Conservation (phyloP, 1,140 invertebrate species). For the Drusus annulatus region DNA sequence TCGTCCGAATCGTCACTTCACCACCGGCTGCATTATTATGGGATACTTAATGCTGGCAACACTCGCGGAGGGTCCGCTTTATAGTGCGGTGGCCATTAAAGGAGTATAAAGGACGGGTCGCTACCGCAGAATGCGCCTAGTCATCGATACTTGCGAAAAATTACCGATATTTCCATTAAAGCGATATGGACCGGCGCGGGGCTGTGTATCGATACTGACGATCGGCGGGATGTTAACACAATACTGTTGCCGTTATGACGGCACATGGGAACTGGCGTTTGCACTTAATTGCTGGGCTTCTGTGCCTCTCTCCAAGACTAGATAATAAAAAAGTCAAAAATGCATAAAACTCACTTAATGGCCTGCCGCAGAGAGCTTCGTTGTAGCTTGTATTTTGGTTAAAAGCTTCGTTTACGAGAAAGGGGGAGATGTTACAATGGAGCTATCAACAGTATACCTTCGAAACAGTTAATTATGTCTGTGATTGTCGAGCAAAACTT, state of each 20-base stretch:
- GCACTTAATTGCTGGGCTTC: too few species aligned
- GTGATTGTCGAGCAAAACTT: too few species aligned
- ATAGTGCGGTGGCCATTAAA: slow-evolving; percentile 32
- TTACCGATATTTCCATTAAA: slow-evolving; percentile 25
- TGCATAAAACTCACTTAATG: too few species aligned
- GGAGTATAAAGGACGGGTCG: slow-evolving; percentile 1
- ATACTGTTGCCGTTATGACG: too few species aligned
- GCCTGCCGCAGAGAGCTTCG: too few species aligned
- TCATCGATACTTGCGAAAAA: slow-evolving; percentile 24
- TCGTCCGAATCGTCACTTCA: slow-evolving; percentile 9
- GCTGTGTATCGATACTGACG: neutral
- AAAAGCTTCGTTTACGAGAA: too few species aligned
- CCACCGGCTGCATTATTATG: neutral
- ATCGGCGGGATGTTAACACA: neutral
- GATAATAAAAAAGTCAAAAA: too few species aligned
- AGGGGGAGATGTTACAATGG: too few species aligned
- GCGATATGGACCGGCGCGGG: neutral
- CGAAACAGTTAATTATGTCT: too few species aligned
- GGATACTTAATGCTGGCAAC: neutral
- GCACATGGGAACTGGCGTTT: too few species aligned
- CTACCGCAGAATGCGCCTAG: slow-evolving; percentile 33
- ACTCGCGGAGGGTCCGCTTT: neutral
- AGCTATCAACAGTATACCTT: too few species aligned
- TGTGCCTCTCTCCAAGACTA: neutral
- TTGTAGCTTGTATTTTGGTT: too few species aligned